phyloP scores from a whole-genome alignment of 2,113 vertebrate species.

The Salvelinus namaycush region DNA sequence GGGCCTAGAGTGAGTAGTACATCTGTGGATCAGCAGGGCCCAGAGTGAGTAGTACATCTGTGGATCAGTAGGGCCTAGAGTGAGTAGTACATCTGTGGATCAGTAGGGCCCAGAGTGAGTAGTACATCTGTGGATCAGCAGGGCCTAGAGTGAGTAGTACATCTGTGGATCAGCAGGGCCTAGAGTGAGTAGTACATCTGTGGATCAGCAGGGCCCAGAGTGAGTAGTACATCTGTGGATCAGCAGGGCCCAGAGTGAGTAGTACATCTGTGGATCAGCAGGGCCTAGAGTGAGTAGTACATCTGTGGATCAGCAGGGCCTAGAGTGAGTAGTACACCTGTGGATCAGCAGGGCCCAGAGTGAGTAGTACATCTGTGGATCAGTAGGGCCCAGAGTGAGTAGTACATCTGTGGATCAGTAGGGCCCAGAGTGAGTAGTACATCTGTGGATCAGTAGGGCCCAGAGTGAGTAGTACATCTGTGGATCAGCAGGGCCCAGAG shows the following conservation, averaged over 20 bases:
- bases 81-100: slow-evolving; percentile 78
- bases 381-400: no score
- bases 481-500: slow-evolving; percentile 84
- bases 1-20: slow-evolving; percentile 84
- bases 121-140: slow-evolving; percentile 69
- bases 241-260: slow-evolving; percentile 75
- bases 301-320: not conserved
- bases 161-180: slow-evolving; percentile 80
- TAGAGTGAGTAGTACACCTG: no score
- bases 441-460: not conserved
- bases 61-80: slow-evolving; percentile 42
- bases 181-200: slow-evolving; percentile 75
- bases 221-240: slow-evolving; percentile 78
- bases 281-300: slow-evolving; percentile 84
- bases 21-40: slow-evolving; percentile 80
- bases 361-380: not conserved
- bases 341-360: not conserved
- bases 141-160: slow-evolving; percentile 84
- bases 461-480: slow-evolving; percentile 74
- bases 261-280: slow-evolving; percentile 76
- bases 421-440: slow-evolving; percentile 75
- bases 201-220: slow-evolving; percentile 42
- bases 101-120: slow-evolving; percentile 75
- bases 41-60: slow-evolving; percentile 75
- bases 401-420: not conserved